A percentile compares a stretch with the other conserved stretches of the same genome.
These are phyloP conservation scores for Rhogogaster chlorosoma DNA, from an alignment of 2,888 invertebrate species.

Conservation along the genomic window DNA sequence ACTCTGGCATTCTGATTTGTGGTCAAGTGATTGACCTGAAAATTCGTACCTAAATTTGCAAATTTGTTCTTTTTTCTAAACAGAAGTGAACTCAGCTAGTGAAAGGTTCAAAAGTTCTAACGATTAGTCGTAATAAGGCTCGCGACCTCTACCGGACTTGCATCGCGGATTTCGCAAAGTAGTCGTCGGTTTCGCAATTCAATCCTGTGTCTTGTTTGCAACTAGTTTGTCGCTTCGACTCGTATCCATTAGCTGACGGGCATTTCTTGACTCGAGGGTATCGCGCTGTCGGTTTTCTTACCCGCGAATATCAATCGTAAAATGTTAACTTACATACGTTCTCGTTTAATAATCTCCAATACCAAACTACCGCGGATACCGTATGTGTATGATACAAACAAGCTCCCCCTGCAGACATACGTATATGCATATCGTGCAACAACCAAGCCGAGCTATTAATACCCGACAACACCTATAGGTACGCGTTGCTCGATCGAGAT, in stretches of 20 bases:
- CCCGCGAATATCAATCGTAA: background rate
- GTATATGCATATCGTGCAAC: conserved; percentile 30
- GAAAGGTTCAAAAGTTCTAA: conserved; percentile 42
- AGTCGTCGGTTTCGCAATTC: conserved; percentile 13
- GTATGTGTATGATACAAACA: background rate
- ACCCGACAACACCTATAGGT: conserved; percentile 48
- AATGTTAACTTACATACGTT: background rate
- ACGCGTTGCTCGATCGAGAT: conserved; percentile 43
- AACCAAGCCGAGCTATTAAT: conserved; percentile 38
- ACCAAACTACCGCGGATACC: background rate
- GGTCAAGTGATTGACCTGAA: background rate
- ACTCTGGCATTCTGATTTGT: background rate
- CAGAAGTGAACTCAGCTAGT: background rate
- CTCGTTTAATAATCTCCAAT: conserved; percentile 10
- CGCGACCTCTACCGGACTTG: conserved; percentile 27
- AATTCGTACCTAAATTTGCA: background rate
- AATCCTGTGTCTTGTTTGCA: conserved; percentile 26
- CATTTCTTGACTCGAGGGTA: background rate
- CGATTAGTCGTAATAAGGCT: conserved; percentile 44
- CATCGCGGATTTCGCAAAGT: conserved; percentile 33
- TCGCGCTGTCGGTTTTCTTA: background rate
- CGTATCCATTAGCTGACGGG: conserved; percentile 25
- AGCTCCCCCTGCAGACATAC: background rate
- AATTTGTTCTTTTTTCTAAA: background rate
- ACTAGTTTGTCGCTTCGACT: conserved; percentile 24